Conservation (phyloP, 2,797 vertebrate species). For the Gymnothorax javanicus region DNA sequence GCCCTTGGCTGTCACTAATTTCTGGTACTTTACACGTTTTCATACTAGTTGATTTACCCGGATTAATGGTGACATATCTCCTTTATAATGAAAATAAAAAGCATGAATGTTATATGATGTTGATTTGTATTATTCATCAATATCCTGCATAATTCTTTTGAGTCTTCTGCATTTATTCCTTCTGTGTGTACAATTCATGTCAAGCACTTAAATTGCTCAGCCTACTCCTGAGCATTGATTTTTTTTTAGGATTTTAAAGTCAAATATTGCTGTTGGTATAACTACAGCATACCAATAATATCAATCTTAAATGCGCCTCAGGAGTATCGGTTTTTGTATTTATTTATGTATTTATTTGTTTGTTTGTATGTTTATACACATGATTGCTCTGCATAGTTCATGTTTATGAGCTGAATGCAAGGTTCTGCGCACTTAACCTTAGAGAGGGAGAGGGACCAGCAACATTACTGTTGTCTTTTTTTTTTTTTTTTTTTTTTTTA, state of each 20-base stretch:
- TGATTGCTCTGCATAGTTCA: neutral
- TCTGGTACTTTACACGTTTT: neutral
- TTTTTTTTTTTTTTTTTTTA: neutral
- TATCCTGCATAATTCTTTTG: neutral
- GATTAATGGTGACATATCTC: neutral
- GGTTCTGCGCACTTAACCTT: neutral
- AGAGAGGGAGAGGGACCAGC: neutral
- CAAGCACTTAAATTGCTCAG: neutral
- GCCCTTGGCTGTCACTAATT: neutral
- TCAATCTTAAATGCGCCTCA: neutral
- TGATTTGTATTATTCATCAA: neutral
- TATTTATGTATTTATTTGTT: neutral
- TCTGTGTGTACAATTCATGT: neutral
- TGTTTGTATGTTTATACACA: neutral
- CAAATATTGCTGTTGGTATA: neutral
- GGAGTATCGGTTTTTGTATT: neutral
- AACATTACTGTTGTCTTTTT: neutral
- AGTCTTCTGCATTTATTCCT: neutral
- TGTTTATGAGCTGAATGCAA: neutral
- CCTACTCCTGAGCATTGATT: neutral
- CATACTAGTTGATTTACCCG: neutral
- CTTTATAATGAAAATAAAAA: neutral
- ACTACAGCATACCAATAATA: neutral
- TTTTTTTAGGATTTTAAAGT: neutral
- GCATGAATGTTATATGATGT: neutral